Base-by-base conservation (phyloP, 2,888 invertebrate genomes). In the Xestia c-nigrum region DNA sequence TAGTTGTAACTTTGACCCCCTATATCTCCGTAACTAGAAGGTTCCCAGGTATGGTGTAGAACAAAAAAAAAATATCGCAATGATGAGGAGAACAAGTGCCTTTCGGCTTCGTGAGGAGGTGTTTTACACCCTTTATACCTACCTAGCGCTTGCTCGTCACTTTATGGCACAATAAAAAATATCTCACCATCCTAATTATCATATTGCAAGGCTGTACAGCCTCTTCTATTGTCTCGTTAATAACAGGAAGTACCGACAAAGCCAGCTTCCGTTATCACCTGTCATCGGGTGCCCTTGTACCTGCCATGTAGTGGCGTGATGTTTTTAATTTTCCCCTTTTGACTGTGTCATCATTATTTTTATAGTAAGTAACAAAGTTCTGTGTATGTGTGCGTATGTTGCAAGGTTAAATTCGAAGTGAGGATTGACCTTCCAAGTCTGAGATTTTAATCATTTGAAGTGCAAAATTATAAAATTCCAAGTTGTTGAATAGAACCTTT, bases 231-330 rank as follows among this genome's bases (percentile, higher is more conserved):
- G 79, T 84, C 0, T 47, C 12, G 38, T 46, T 82, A 74, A 82
- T 73, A 85, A 78, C 74, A 63, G 86, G 86, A 85, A 70, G 40
- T 65, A 46, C 12, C 1, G 5, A 31, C 66, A 66, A 21, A 55
- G 70, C 52, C 38, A n/a, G 57, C 38, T 74, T 84, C 83, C 83
- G 86, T 55, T 70, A 57, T 69, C 67, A 64, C 52, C 63, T 85
- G 43, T 43, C 65, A 74, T 59, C 40, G 9, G 19, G n/a, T 63
- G 81, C 16, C 75, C 74, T 79, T 81, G 59, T 63, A n/a, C 0
- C 19, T 55, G 55, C 31, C 61, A 21, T 50, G 12, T 47, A 12
- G 7, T 3, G 4, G 24, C 14, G 47, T 7, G 4, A 24, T 31
- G n/a, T 7, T 10, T 38, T 74, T 5, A 0, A 67, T 78, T 80